Conservation (phyloP, 2,888 invertebrate genomes). For the Melinopterus prodromus region DNA sequence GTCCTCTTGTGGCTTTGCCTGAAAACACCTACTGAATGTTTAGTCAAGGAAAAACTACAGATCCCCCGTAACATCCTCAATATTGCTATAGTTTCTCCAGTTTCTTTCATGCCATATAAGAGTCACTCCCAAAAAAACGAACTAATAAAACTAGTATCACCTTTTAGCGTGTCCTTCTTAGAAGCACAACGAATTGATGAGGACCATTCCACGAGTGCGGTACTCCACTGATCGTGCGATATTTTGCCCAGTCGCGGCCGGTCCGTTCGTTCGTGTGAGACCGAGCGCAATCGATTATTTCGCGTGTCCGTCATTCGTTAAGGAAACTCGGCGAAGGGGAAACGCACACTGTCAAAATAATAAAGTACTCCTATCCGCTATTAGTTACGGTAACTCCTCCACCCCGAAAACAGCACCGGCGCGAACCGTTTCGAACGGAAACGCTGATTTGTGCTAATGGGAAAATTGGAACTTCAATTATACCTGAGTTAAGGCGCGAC, state of each 20-base stretch:
- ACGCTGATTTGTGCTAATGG: slow-evolving; percentile 23
- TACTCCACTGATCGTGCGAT: slow-evolving; percentile 15
- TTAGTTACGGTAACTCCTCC: slow-evolving; percentile 15
- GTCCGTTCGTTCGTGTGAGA: background rate
- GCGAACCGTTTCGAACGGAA: slow-evolving; percentile 7
- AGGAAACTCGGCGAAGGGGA: slow-evolving; percentile 16
- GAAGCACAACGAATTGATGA: background rate
- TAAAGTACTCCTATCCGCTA: slow-evolving; percentile 10
- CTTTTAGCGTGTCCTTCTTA: background rate
- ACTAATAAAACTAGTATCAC: background rate
- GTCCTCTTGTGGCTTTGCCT: too few species aligned
- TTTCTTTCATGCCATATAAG: too few species aligned
- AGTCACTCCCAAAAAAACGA: too few species aligned
- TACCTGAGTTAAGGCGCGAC: slow-evolving; percentile 19
- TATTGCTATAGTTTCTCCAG: too few species aligned
- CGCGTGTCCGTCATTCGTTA: slow-evolving; percentile 24
- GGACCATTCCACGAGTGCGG: slow-evolving; percentile 12
- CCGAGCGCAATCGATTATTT: slow-evolving; percentile 18
- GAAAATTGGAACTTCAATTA: slow-evolving; percentile 26
- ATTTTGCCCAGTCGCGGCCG: background rate
- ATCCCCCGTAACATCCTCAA: too few species aligned
- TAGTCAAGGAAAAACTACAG: too few species aligned
- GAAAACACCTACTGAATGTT: too few species aligned
- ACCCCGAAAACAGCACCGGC: slow-evolving; percentile 13
- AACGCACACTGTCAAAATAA: slow-evolving; percentile 26